Base-by-base conservation (phyloP, 2,888 invertebrate genomes). In the Ecliptopera silaceata region DNA sequence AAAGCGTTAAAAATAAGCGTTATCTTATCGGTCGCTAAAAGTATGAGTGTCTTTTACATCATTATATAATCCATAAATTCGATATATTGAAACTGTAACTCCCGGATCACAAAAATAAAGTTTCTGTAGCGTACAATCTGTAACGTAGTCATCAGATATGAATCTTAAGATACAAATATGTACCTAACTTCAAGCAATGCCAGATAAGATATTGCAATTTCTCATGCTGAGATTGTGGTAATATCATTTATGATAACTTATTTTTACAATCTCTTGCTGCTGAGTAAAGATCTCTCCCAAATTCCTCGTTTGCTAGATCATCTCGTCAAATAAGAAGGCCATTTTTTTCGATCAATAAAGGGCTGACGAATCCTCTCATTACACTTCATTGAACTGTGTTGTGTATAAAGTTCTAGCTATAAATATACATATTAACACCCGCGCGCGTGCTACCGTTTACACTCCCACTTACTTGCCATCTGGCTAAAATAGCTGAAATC, bases 401-500 rank as follows among this genome's bases (percentile, higher is more conserved):
- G 46, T 53, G 32, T 42, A 13, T 51, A 48, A 39, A 38, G 39
- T 22, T 49, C 17, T 17, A 10, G 26, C 59, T 67, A 74, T 71
- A 68, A 71, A 75, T 72, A 74, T 60, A 44, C 38, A 29, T 61
- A 71, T 67, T 67, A 71, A 68, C 76, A 72, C 69, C 64, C 69
- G 67, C 69, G 66, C 69, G 59, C 62, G 61, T 57, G 57, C 50
- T 36, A n/a, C 31, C 13, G 15, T 52, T 63, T 55, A 26, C 52
- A 39, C 55, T 44, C 65, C 64, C 59, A 63, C 67, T 58, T 43
- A 59, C 58, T 63, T 65, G 72, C 69, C 82, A 82, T 82, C 80
- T 81, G 81, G 71, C 70, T 66, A 65, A 80, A 78, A 82, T 78
- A 67, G 80, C 83, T 79, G 83, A 82, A 88, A 87, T 89, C 87